Evolutionary conservation across 2,797 vertebrate species (phyloP).

Genomic region (Sparidentex hasta): DNA sequence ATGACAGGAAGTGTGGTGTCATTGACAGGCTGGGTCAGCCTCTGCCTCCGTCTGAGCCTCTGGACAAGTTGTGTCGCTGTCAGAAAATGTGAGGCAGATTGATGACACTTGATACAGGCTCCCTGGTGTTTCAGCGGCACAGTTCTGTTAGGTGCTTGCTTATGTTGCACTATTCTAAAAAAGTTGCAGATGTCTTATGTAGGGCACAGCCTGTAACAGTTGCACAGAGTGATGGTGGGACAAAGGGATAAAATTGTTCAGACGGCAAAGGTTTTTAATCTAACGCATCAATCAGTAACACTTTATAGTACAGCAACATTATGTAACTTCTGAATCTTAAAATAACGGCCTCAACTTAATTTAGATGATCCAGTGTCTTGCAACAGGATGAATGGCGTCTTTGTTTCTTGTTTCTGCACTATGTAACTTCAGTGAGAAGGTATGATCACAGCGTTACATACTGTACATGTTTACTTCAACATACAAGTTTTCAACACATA

Average conservation of each 20-base stretch:
- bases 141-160: slow-evolving; percentile 56
- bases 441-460: too few relatives aligned
- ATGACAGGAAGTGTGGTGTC: slow-evolving; percentile 41
- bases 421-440: too few relatives aligned
- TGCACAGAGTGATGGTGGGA: slow-evolving; percentile 34
- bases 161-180: slow-evolving; percentile 61
- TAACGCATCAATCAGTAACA: slow-evolving; percentile 1
- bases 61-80: slow-evolving; percentile 55
- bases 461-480: too few relatives aligned
- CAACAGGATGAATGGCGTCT: too few relatives aligned
- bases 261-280: slow-evolving; percentile 31
- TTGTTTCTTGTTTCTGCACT: too few relatives aligned
- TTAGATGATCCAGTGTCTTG: too few relatives aligned
- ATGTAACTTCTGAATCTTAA: too few relatives aligned
- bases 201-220: slow-evolving; percentile 44
- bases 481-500: too few relatives aligned
- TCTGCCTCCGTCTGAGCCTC: slow-evolving; percentile 38
- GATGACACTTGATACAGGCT: slow-evolving; percentile 56
- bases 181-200: slow-evolving; percentile 64
- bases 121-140: slow-evolving; percentile 50
- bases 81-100: slow-evolving; percentile 50
- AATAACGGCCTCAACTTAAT: too few relatives aligned
- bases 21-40: slow-evolving; percentile 49
- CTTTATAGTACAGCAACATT: too few relatives aligned
- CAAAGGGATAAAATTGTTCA: slow-evolving; percentile 22